Percentiles rank a stretch among this genome's conserved stretches.
Conservation (phyloP, 1,140 invertebrate species). For the Armadillidium nasatum region DNA sequence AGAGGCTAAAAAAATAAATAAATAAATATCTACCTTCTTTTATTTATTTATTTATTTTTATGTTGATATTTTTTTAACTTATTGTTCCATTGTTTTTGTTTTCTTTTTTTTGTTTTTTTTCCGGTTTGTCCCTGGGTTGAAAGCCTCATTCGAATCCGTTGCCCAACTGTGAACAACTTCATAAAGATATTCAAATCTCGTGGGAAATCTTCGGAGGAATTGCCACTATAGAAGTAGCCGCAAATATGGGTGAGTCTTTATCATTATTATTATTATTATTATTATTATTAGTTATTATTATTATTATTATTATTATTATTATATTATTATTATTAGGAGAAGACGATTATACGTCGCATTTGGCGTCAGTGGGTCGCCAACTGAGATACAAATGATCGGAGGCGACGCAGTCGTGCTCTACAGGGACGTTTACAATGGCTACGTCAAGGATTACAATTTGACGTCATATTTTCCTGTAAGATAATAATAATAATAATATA, state of each 20-base stretch:
- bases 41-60: no score
- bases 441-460: constrained; percentile 77
- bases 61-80: background rate
- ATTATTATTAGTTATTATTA: constrained; percentile 6
- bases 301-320: constrained; percentile 24
- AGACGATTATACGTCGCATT: constrained; percentile 79
- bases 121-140: constrained; percentile 11
- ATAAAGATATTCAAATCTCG: constrained; percentile 72
- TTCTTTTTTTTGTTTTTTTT: constrained; percentile 24
- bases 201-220: constrained; percentile 88
- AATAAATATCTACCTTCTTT: no score
- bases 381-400: constrained; percentile 72
- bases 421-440: constrained; percentile 65
- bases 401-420: constrained; percentile 75
- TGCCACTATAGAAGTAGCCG: constrained; percentile 79
- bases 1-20: background rate
- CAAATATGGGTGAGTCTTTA: constrained; percentile 57
- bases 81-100: background rate
- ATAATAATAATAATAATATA: no score
- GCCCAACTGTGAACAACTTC: constrained; percentile 77
- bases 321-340: constrained; percentile 54
- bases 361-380: constrained; percentile 70
- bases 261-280: constrained; percentile 2
- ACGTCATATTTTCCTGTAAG: constrained; percentile 71
- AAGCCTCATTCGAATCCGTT: constrained; percentile 55